phyloP scores from a whole-genome alignment of 2,888 invertebrate species.

The Drosophila subsilvestris region DNA sequence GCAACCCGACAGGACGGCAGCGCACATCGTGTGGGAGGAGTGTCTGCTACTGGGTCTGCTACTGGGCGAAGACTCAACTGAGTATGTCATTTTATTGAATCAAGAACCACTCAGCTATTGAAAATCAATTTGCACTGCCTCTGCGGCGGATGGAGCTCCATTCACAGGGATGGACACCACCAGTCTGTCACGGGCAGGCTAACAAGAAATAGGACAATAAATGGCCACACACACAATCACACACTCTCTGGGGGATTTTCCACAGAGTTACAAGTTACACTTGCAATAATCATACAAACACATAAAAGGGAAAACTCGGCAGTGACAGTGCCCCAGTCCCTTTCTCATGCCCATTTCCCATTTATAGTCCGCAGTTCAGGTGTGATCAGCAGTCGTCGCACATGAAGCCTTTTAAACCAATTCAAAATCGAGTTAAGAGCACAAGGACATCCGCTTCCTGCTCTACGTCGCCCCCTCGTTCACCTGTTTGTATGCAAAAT shows the following conservation, averaged over 20 bases:
- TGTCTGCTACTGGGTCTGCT: constrained; percentile 46
- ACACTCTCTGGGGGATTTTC: constrained; percentile 62
- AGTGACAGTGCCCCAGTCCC: not conserved
- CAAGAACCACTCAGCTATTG: constrained; percentile 81
- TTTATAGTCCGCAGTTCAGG: constrained; percentile 64
- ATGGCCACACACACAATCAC: constrained; percentile 40
- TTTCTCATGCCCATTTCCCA: constrained; percentile 11
- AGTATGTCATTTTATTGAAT: constrained; percentile 80
- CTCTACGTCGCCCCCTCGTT: constrained; percentile 30
- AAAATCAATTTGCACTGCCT: constrained; percentile 80
- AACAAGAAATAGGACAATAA: constrained; percentile 62
- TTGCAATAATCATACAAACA: constrained; percentile 78
- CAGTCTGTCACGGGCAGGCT: constrained; percentile 23
- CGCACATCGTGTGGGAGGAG: constrained; percentile 29
- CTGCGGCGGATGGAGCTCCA: constrained; percentile 40
- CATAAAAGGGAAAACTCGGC: constrained; percentile 48
- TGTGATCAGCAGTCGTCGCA: constrained; percentile 71
- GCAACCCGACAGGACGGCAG: constrained; percentile 9
- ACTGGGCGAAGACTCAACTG: constrained; percentile 66
- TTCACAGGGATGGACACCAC: constrained; percentile 34
- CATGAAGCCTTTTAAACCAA: constrained; percentile 71
- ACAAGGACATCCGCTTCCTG: constrained; percentile 56
- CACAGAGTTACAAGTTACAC: constrained; percentile 58
- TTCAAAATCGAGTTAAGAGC: constrained; percentile 76
- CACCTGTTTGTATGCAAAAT: constrained; percentile 77